These are phyloP conservation scores for Ailuropoda melanoleuca DNA, from an alignment of 2,113 vertebrate genomes.

Conservation along the genomic window DNA sequence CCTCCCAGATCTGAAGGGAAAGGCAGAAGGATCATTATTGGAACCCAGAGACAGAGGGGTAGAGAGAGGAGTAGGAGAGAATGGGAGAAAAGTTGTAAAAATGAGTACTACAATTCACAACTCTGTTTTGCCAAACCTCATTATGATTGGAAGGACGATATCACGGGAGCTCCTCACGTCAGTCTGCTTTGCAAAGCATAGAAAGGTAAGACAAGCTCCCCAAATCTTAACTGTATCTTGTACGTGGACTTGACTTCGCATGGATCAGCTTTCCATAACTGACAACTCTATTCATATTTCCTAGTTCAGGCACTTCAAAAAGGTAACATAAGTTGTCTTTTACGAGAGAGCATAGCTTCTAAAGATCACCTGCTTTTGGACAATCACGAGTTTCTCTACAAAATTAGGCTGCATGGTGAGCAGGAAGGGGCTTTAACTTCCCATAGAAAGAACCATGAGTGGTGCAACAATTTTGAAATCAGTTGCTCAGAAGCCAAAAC, in stretches of 20 bases:
- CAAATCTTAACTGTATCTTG: accelerated
- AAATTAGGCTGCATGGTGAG: neutral
- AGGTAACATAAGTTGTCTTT: neutral
- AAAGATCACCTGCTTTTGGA: neutral
- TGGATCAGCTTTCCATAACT: neutral
- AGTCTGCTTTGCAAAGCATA: neutral
- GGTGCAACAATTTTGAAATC: neutral
- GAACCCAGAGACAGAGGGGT: neutral
- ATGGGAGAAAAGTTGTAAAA: neutral
- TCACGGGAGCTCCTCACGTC: accelerated
- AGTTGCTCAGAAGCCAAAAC: neutral
- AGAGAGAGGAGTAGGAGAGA: accelerated
- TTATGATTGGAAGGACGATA: neutral
- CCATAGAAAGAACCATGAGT: neutral
- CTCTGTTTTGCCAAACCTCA: neutral
- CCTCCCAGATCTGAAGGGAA: accelerated
- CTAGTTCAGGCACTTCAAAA: neutral
- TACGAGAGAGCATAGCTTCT: neutral
- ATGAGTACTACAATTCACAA: neutral
- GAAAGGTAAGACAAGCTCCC: no score
- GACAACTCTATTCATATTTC: neutral
- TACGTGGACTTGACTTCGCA: accelerated
- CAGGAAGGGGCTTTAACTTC: accelerated
- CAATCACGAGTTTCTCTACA: neutral
- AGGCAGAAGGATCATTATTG: accelerated